phyloP scores from a whole-genome alignment of 1,140 invertebrate genomes.

The Argopecten irradians region DNA sequence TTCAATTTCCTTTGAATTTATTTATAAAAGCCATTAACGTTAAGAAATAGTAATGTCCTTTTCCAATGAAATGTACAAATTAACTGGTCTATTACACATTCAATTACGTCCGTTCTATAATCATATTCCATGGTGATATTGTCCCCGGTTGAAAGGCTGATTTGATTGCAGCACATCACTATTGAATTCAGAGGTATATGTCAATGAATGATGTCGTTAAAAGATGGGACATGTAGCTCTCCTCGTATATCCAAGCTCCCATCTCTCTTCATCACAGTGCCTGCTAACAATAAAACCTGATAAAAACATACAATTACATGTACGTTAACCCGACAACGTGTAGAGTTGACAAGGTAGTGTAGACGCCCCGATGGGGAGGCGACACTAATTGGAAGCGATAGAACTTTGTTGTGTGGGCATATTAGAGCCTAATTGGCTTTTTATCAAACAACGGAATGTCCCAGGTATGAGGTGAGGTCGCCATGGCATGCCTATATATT shows the following conservation, averaged over 20 bases:
- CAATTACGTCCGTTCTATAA: not conserved
- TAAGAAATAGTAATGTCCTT: not conserved
- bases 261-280: not conserved
- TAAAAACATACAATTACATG: not conserved
- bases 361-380: conserved; percentile 11
- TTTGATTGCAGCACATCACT: not conserved
- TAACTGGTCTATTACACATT: not conserved
- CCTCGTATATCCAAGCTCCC: not conserved
- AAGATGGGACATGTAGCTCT: not conserved
- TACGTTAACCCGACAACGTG: not conserved
- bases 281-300: not conserved
- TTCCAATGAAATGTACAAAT: not conserved
- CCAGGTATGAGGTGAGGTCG: not conserved
- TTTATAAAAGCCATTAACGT: not conserved
- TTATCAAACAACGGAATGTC: not conserved
- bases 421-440: not conserved
- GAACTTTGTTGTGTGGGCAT: not conserved
- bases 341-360: not conserved
- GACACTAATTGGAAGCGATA: not conserved
- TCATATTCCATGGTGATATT: not conserved
- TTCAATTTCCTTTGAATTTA: no score
- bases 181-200: not conserved
- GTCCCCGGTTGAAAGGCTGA: not conserved
- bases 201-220: not conserved
- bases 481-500: not conserved